Percentiles rank a stretch among this genome's conserved stretches.
phyloP scores from a whole-genome alignment of 2,888 invertebrate species.

The Euzetes globulus region DNA sequence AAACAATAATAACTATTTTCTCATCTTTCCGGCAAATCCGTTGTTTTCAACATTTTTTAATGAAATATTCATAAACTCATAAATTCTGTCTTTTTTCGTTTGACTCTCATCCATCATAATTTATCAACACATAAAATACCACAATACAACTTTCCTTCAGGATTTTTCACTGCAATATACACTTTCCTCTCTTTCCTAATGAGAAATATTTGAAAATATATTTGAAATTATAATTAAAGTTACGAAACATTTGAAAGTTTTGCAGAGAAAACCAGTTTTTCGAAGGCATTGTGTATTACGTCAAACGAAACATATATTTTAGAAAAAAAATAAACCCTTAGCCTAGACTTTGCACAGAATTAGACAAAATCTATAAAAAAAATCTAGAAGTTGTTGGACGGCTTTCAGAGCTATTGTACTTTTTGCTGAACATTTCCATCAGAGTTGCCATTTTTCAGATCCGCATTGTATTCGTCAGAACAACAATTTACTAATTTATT shows the following conservation, averaged over 20 bases:
- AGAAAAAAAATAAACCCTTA: neutral
- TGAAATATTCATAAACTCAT: too few relatives aligned
- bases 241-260: neutral
- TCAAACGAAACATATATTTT: neutral
- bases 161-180: too few relatives aligned
- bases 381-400: neutral
- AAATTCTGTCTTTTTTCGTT: too few relatives aligned
- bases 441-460: neutral
- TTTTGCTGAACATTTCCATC: neutral
- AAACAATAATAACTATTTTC: too few relatives aligned
- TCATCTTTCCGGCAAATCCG: too few relatives aligned
- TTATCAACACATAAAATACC: too few relatives aligned
- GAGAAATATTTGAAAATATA: neutral
- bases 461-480: neutral
- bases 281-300: slow-evolving; percentile 15
- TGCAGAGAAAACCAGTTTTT: neutral
- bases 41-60: too few relatives aligned
- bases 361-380: neutral
- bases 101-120: too few relatives aligned
- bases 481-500: neutral
- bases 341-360: neutral
- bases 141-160: too few relatives aligned
- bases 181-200: too few relatives aligned
- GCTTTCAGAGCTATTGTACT: neutral
- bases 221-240: neutral